Percentiles rank a stretch among this genome's conserved stretches.
Evolutionary conservation across 2,888 invertebrate species (phyloP).

Genomic region (Temnothorax rugatulus): DNA sequence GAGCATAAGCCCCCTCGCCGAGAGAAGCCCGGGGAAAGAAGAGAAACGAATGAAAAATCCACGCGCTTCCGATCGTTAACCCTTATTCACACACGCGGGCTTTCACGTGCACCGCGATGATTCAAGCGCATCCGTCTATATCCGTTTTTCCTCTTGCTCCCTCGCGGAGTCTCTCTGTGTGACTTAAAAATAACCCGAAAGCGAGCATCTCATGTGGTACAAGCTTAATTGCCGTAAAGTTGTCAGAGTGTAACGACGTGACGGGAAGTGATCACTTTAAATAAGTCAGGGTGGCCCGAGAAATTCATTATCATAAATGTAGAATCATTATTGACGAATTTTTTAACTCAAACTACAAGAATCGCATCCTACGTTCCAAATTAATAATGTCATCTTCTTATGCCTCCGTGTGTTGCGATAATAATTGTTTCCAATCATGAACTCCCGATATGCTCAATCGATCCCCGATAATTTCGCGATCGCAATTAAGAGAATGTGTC

Average conservation of each 20-base stretch:
- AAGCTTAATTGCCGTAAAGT: slow-evolving; percentile 74
- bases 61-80: slow-evolving; percentile 49
- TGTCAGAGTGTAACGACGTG: slow-evolving; percentile 56
- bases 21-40: background rate
- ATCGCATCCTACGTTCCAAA: background rate
- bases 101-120: slow-evolving; percentile 32
- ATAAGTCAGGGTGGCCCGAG: slow-evolving; percentile 38
- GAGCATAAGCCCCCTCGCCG: background rate
- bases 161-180: slow-evolving; percentile 21
- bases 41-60: slow-evolving; percentile 29
- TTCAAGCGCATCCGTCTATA: slow-evolving; percentile 59
- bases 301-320: slow-evolving; percentile 47
- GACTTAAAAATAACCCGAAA: slow-evolving; percentile 73
- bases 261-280: slow-evolving; percentile 60
- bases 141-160: slow-evolving; percentile 47
- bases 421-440: background rate
- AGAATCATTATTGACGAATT: background rate
- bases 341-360: background rate
- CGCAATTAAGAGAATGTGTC: slow-evolving; percentile 23
- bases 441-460: background rate
- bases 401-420: background rate
- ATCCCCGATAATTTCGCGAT: background rate
- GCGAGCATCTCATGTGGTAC: slow-evolving; percentile 54
- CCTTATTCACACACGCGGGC: background rate
- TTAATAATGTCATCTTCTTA: background rate